A percentile compares a stretch with the other conserved stretches of the same genome.
These are phyloP conservation scores for Mixornis gularis DNA, from an alignment of 2,113 vertebrate species.

Conservation along the genomic window DNA sequence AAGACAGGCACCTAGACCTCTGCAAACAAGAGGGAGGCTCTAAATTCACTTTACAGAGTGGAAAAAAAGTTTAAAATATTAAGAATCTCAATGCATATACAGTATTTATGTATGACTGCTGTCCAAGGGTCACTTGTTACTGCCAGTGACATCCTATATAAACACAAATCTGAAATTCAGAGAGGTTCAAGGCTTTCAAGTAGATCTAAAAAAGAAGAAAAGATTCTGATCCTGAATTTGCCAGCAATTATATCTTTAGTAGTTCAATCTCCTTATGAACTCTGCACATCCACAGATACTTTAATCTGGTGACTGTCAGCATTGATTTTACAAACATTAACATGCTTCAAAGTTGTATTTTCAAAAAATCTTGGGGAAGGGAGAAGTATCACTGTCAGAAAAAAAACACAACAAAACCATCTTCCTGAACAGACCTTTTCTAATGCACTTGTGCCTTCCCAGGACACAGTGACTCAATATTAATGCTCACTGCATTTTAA, in stretches of 20 bases:
- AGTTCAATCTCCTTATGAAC: neutral
- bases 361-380: neutral
- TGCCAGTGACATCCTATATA: neutral
- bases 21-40: neutral
- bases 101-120: neutral
- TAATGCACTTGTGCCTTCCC: neutral
- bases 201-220: neutral
- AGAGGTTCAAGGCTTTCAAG: neutral
- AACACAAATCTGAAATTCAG: neutral
- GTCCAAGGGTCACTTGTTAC: neutral
- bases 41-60: neutral
- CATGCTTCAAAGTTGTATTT: neutral
- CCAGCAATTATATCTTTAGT: neutral
- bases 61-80: neutral
- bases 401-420: neutral
- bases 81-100: neutral
- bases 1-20: neutral
- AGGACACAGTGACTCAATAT: neutral
- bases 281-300: neutral
- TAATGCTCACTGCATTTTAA: neutral
- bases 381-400: neutral
- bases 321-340: neutral
- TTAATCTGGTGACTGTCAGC: neutral
- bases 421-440: neutral
- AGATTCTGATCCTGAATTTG: neutral